Conservation (phyloP, 1,140 invertebrate species). For the Nylanderia fulva region DNA sequence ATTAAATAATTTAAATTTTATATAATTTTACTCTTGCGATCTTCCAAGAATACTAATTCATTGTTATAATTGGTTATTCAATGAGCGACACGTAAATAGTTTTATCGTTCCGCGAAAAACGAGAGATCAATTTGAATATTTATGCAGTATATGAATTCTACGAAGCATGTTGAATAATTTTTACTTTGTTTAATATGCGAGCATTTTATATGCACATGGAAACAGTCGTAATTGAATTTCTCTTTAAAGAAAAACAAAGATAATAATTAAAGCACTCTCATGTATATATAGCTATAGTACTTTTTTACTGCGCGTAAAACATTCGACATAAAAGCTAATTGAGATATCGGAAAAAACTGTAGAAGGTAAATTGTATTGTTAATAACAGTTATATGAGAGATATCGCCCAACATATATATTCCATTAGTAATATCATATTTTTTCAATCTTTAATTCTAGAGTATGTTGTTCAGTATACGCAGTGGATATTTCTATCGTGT, state of each 20-base stretch:
- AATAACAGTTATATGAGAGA: not conserved
- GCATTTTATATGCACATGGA: not conserved
- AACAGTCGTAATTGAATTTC: not conserved
- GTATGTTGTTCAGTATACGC: not conserved
- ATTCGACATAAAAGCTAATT: constrained; percentile 1
- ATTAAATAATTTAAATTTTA: not conserved
- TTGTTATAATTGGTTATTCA: not conserved
- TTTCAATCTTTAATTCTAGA: constrained; percentile 25
- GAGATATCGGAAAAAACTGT: constrained; percentile 24
- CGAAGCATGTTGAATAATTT: not conserved
- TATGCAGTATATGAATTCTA: not conserved
- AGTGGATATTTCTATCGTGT: constrained; percentile 18
- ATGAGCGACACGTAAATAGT: not conserved
- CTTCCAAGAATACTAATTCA: not conserved
- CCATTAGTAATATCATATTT: constrained; percentile 13
- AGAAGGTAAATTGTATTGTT: not conserved
- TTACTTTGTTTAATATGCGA: not conserved
- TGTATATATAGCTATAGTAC: not conserved
- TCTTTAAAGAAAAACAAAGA: not conserved
- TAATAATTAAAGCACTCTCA: not conserved
- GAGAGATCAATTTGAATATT: not conserved
- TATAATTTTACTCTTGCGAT: too few relatives aligned
- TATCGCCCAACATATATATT: not conserved
- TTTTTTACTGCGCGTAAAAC: not conserved
- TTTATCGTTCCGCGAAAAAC: not conserved